A percentile compares a stretch with the other conserved stretches of the same genome.
These are phyloP conservation scores for Drosophila rubida DNA, from an alignment of 2,888 invertebrate species.

Conservation along the genomic window DNA sequence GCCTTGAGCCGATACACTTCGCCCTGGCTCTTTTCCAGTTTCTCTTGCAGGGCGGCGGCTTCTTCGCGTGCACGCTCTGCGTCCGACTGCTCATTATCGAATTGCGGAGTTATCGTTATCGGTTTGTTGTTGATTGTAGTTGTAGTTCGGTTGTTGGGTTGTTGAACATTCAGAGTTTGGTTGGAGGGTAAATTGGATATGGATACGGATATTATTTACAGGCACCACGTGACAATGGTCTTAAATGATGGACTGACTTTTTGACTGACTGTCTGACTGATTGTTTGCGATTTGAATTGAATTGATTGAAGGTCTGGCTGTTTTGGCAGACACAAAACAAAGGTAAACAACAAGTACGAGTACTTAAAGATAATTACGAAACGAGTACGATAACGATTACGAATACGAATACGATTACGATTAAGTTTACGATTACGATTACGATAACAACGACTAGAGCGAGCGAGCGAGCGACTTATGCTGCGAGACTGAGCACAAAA, in stretches of 20 bases:
- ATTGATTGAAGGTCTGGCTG: conserved; percentile 33
- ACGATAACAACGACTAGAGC: conserved; percentile 50
- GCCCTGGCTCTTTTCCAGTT: conserved; percentile 96
- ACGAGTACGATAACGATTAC: conserved; percentile 57
- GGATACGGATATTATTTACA: conserved; percentile 80
- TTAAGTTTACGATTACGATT: conserved; percentile 40
- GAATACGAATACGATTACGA: conserved; percentile 48
- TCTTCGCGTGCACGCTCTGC: conserved; percentile 94
- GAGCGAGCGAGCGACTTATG: conserved; percentile 53
- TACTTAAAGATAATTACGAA: conserved; percentile 53
- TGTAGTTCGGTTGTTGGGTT: conserved; percentile 32
- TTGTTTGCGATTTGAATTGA: conserved; percentile 18
- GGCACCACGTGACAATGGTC: conserved; percentile 54
- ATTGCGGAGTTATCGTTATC: conserved; percentile 13
- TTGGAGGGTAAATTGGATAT: conserved; percentile 69
- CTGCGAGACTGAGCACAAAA: conserved; percentile 56
- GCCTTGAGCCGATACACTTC: conserved; percentile 97
- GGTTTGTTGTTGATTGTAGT: conserved; percentile 5
- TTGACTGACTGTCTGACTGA: conserved; percentile 26
- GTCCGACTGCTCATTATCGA: conserved; percentile 86
- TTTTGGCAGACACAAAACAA: conserved; percentile 52
- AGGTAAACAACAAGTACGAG: conserved; percentile 55
- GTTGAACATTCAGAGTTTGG: conserved; percentile 22
- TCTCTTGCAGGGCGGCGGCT: conserved; percentile 94
- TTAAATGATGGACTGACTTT: conserved; percentile 70